phyloP scores from a whole-genome alignment of 2,113 vertebrate species.

The Melanotaenia duboulayi region DNA sequence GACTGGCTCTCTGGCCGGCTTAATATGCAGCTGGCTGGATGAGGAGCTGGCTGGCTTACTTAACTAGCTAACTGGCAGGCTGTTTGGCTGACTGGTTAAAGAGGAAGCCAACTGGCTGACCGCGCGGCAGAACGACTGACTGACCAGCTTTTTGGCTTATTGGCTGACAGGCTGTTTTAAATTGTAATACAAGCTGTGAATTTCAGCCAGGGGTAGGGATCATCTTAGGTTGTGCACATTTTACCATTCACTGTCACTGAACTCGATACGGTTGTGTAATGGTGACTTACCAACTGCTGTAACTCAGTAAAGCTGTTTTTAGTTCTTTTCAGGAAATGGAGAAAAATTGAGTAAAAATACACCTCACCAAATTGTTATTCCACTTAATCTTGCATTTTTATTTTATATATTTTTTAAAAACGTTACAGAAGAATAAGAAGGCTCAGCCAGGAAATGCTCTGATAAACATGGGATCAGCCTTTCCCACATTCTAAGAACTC shows the following conservation, averaged over 20 bases:
- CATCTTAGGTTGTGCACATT: constrained; percentile 33
- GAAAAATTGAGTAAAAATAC: background rate
- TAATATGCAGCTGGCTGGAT: constrained; percentile 44
- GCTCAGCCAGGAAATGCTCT: background rate
- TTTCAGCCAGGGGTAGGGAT: constrained; percentile 67
- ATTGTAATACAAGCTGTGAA: constrained; percentile 48
- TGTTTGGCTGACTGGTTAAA: constrained; percentile 49
- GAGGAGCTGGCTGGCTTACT: constrained; percentile 23
- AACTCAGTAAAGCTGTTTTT: background rate
- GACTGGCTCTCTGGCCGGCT: constrained; percentile 41
- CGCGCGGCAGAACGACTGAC: background rate
- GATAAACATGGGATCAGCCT: background rate
- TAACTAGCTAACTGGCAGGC: constrained; percentile 38
- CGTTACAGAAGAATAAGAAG: background rate
- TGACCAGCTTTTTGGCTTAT: constrained; percentile 34
- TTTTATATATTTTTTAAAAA: too few relatives aligned
- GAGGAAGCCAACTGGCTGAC: constrained; percentile 43
- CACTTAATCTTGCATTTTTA: background rate
- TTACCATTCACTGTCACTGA: constrained; percentile 6
- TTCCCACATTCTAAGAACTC: too few relatives aligned
- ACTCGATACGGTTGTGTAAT: background rate
- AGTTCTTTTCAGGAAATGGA: background rate
- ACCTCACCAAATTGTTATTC: background rate
- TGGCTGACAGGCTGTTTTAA: constrained; percentile 51
- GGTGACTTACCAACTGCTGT: background rate